phyloP scores from a whole-genome alignment of 2,888 invertebrate genomes.

The Desoria tigrina region DNA sequence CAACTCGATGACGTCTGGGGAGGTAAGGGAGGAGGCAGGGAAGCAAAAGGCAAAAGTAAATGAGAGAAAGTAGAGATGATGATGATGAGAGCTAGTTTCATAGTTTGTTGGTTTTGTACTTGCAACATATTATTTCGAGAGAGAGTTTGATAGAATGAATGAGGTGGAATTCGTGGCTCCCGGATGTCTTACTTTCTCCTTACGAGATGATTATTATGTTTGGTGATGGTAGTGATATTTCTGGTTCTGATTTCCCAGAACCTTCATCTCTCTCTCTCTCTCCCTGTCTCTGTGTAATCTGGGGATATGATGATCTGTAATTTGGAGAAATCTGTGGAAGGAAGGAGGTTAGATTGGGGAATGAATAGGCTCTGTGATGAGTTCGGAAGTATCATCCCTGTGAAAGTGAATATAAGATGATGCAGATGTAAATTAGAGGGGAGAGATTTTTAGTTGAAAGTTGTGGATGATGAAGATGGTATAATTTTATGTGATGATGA shows the following conservation, averaged over 20 bases:
- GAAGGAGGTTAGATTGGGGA: too few relatives aligned
- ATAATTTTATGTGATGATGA: too few relatives aligned
- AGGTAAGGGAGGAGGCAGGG: neutral
- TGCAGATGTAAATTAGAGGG: too few relatives aligned
- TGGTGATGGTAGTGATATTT: neutral
- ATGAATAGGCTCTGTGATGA: too few relatives aligned
- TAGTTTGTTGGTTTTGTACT: neutral
- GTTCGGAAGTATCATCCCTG: too few relatives aligned
- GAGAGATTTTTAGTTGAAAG: too few relatives aligned
- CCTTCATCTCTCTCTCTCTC: too few relatives aligned
- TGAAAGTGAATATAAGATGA: too few relatives aligned
- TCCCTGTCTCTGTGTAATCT: too few relatives aligned
- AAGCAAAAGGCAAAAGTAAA: slow-evolving; percentile 5
- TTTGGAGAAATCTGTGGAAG: too few relatives aligned
- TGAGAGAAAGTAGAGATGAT: slow-evolving; percentile 1
- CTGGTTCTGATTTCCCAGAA: neutral
- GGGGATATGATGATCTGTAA: too few relatives aligned
- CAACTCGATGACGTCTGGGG: slow-evolving; percentile 8
- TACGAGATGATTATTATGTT: neutral
- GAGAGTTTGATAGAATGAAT: slow-evolving; percentile 6
- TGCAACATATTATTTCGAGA: neutral
- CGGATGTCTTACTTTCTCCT: neutral
- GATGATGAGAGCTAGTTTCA: slow-evolving; percentile 1
- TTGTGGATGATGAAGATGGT: too few relatives aligned
- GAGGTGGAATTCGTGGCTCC: neutral